A percentile compares a stretch with the other conserved stretches of the same genome.
Evolutionary conservation across 2,113 vertebrate species (phyloP).

Genomic region (Gadus macrocephalus): DNA sequence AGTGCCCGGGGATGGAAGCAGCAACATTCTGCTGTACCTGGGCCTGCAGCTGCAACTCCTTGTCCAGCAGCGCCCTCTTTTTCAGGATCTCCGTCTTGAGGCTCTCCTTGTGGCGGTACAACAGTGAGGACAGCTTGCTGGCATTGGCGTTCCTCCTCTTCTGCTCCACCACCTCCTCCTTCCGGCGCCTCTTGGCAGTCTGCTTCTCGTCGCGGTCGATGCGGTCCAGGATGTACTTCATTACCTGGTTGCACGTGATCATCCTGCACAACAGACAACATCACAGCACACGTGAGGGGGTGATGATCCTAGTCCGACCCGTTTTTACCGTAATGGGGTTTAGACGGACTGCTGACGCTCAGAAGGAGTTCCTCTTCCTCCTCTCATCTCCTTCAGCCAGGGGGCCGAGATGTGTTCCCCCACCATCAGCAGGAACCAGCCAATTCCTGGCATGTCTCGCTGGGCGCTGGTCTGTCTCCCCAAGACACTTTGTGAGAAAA

Average conservation of each 20-base stretch:
- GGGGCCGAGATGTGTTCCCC: too few species aligned
- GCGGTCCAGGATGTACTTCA: constrained; percentile 98
- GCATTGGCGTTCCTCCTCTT: constrained; percentile 92
- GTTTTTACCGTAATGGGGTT: too few species aligned
- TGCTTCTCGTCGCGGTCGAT: constrained; percentile 98
- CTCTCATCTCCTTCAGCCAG: too few species aligned
- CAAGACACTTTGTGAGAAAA: too few species aligned
- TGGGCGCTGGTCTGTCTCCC: too few species aligned
- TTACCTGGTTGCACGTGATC: constrained; percentile 99
- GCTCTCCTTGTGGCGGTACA: constrained; percentile 96
- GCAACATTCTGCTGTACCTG: constrained; percentile 73
- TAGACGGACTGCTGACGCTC: too few species aligned
- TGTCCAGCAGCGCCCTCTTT: constrained; percentile 94
- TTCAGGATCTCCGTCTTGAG: constrained; percentile 96
- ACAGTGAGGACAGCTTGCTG: constrained; percentile 89
- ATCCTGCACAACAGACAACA: constrained; percentile 71
- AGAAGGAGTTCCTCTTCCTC: too few species aligned
- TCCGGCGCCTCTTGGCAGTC: constrained; percentile 89
- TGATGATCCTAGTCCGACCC: too few species aligned
- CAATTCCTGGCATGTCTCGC: too few species aligned
- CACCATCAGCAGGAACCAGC: too few species aligned
- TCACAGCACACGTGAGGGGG: too few species aligned
- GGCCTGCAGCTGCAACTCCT: constrained; percentile 93
- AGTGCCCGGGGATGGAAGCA: neutral
- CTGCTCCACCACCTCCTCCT: constrained; percentile 94